phyloP scores from a whole-genome alignment of 1,140 invertebrate species.

The Lycorma delicatula region DNA sequence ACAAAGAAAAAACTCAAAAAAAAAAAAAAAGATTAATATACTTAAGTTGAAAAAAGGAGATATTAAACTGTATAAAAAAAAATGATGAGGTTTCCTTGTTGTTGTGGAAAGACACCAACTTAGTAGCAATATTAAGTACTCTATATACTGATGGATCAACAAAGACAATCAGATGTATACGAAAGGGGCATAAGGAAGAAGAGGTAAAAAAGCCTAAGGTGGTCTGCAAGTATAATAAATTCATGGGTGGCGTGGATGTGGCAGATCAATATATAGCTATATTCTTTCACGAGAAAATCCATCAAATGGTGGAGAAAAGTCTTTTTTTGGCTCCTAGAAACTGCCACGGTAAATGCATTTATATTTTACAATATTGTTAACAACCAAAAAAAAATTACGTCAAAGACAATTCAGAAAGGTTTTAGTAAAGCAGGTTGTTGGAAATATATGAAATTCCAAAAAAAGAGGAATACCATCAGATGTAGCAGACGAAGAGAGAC shows the following conservation, averaged over 20 bases:
- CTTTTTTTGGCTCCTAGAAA: constrained; percentile 6
- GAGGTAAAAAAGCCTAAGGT: background rate
- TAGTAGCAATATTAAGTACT: background rate
- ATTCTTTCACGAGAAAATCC: constrained; percentile 2
- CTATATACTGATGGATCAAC: background rate
- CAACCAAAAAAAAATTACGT: background rate
- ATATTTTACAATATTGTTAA: background rate
- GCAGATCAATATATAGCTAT: constrained; percentile 5
- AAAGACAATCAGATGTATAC: background rate
- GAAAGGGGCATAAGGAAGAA: background rate
- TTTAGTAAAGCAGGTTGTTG: background rate
- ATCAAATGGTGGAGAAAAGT: constrained; percentile 14
- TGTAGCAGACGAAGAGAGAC: background rate
- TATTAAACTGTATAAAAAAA: background rate
- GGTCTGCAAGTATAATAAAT: constrained; percentile 6
- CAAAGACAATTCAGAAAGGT: constrained; percentile 4
- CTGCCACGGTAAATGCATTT: background rate
- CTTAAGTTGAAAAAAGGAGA: constrained; percentile 1
- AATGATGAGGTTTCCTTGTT: background rate
- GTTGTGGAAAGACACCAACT: constrained; percentile 1
- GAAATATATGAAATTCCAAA: background rate
- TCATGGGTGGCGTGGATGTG: constrained; percentile 4
- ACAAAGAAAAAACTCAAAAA: background rate
- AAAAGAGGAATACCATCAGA: constrained; percentile 1
- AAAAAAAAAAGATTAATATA: background rate